Evolutionary conservation across 2,113 vertebrate species (phyloP).

Genomic region (Falcunculus frontatus): DNA sequence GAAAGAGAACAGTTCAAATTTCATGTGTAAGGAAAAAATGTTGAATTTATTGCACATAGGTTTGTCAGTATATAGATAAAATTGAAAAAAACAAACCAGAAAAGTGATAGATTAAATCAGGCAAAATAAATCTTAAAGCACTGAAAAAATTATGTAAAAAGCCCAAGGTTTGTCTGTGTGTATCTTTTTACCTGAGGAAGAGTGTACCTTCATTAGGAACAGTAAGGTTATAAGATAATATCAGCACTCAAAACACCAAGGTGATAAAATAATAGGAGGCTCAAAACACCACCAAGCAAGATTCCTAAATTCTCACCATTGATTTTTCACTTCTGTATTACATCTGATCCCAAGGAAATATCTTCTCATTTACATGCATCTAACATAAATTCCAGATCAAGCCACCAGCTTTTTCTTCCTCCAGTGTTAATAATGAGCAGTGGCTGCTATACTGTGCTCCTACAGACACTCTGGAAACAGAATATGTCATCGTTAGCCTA

Average conservation of each 20-base stretch:
- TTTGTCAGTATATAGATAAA: background rate
- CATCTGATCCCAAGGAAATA: background rate
- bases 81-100: background rate
- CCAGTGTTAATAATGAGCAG: constrained; percentile 10
- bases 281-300: background rate
- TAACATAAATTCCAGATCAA: constrained; percentile 5
- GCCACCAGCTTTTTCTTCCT: background rate
- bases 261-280: background rate
- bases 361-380: constrained; percentile 11
- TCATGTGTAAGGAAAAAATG: background rate
- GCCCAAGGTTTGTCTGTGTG: background rate
- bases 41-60: background rate
- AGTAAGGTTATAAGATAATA: background rate
- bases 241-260: background rate
- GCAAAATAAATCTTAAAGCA: background rate
- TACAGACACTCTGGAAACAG: constrained; percentile 4
- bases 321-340: background rate
- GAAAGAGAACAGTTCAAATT: background rate
- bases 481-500: constrained; percentile 31
- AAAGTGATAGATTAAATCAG: background rate
- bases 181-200: background rate
- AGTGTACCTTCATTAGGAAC: background rate
- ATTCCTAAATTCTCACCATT: background rate
- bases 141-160: background rate
- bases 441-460: background rate